These are phyloP conservation scores for Graptemys geographica DNA, from an alignment of 2,797 vertebrate genomes.

Conservation along the genomic window DNA sequence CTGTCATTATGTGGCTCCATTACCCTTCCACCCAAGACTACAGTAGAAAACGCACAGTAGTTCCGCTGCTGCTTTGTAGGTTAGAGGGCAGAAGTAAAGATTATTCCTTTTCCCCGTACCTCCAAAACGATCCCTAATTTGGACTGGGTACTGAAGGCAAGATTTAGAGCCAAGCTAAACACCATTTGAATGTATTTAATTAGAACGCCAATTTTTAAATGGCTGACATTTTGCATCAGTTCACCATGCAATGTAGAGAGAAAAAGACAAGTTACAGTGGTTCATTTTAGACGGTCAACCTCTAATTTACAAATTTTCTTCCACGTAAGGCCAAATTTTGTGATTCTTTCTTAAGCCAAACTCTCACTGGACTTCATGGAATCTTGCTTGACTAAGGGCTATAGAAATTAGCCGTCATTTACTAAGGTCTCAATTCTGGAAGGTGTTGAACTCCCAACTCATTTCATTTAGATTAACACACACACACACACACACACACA, in stretches of 20 bases:
- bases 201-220: neutral
- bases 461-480: neutral
- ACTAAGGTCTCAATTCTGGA: neutral
- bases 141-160: neutral
- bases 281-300: neutral
- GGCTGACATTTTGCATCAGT: neutral
- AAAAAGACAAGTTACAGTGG: neutral
- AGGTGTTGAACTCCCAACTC: neutral
- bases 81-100: fast-evolving
- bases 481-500: neutral
- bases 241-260: neutral
- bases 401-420: neutral
- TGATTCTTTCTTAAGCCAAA: neutral
- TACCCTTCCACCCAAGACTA: fast-evolving
- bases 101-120: neutral
- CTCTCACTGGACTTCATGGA: neutral
- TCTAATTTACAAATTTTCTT: neutral
- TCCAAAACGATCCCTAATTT: neutral
- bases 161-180: neutral
- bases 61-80: neutral
- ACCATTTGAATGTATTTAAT: neutral
- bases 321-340: neutral
- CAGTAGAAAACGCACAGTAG: fast-evolving
- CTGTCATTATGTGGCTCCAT: neutral
- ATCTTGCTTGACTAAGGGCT: neutral